Evolutionary conservation across 2,113 vertebrate genomes (phyloP), one percentile per base, ranked within the genome.

Genomic region (Callopanchax toddi): DNA sequence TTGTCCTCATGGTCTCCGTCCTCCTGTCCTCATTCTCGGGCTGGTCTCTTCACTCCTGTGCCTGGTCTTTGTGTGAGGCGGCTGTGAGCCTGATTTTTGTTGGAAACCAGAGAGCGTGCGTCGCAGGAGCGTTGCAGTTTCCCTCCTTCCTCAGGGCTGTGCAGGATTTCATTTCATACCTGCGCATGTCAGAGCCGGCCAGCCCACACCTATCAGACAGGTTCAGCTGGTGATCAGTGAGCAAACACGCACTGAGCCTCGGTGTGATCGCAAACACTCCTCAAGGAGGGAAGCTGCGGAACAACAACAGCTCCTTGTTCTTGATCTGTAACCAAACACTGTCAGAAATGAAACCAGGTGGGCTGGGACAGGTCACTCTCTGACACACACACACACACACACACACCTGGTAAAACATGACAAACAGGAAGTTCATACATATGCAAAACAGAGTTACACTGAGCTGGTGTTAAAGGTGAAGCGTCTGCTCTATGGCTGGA

Each of bases 131-230:
- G 36, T 46, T 18, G 23, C 1, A 44, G 59, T 39, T 59, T 55
- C 61, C 36, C 52, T 71, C 52, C 39, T 58, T 46, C 60, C 66
- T 76, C 67, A 67, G 16, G 39, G 45, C 62, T 61, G 67, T n/a
- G 59, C 25, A 51, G 58, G 42, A 32, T 59, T 48, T 60, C 20
- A 62, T 56, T 11, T 81, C 71, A 79, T 78, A 71, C 50, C 64
- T 81, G 46, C 17, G 25, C 75, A 74, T 34, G 61, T 56, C 50
- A 63, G 32, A 21, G 61, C 57, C 71, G 45, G 58, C 52, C 65
- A 54, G 71, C 55, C 51, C 74, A 76, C 78, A 85, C 87, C 78
- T 70, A 67, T 63, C 86, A 71, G 86, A 89, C 86, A 71, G 84
- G 87, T 89, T 79, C 9, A 73, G 78, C 77, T 59, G 17, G 78